Base-by-base conservation (phyloP, 2,113 vertebrate species). In the Ornithorhynchus anatinus region DNA sequence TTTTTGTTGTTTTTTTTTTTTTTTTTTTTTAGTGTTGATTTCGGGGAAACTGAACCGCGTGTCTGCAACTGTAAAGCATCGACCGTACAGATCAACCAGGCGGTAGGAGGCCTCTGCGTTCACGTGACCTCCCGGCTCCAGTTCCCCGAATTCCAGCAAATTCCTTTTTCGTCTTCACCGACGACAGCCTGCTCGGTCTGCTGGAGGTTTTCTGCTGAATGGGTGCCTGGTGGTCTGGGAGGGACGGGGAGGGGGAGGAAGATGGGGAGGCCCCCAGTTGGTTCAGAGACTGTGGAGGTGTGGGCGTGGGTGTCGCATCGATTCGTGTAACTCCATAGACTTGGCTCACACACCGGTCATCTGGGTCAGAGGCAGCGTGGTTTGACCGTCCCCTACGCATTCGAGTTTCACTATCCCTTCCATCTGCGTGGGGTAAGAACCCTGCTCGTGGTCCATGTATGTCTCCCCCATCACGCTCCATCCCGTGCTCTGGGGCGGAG, bases 11-110 rank as follows among this genome's bases (percentile, higher is more conserved):
- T n/a, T n/a, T 31, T 29, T 13, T 11, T 43, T n/a, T 33, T 8
- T 40, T 72, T 51, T 47, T 9, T 10, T 10, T 39, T 5, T 48
- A 77, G 74, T 44, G 72, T 59, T 81, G 64, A 66, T 84, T 91
- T 91, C 87, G 80, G 71, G 73, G 86, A 91, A 89, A 87, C 47
- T 52, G 58, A 75, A 59, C 43, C 70, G 72, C 60, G 74, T 71
- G 45, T 36, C n/a, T 48, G 81, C 86, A 88, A 85, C 72, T 73
- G 51, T 81, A 60, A 85, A 77, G 59, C 47, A 85, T 22, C 75
- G 71, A 58, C 60, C 51, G 14, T 58, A 53, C 54, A 63, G 67
- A 85, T 81, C 77, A 82, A 68, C 1, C 72, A 74, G n/a, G n/a
- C 0, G 73, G 63, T 76, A 60, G 57, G 22, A 77, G 53, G 37